Conservation (phyloP, 2,113 vertebrate species). For the Macaca fascicularis region T2T-MFA8v1.1 NC_088375.1:14323501-14324000, state of each 20-base stretch:
- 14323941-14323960: no score
- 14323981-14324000: not conserved
- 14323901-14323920: not conserved
- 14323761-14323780: not conserved
- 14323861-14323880: not conserved
- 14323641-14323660: not conserved
- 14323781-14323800: not conserved
- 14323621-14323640: not conserved
- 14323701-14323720: not conserved
- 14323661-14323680: not conserved
- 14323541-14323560: not conserved
- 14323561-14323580: not conserved
- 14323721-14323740: not conserved
- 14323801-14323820: not conserved
- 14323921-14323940: not conserved
- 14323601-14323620: rapidly evolving
- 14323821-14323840: not conserved
- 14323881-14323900: not conserved
- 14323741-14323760: not conserved
- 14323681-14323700: not conserved
- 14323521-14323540: not conserved
- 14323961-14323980: not conserved
- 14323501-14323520: not conserved
- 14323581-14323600: not conserved
- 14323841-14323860: not conserved